A percentile compares a stretch with the other conserved stretches of the same genome.
These are phyloP conservation scores for Megalops cyprinoides DNA, from an alignment of 2,797 vertebrate genomes.

Conservation along the genomic window DNA sequence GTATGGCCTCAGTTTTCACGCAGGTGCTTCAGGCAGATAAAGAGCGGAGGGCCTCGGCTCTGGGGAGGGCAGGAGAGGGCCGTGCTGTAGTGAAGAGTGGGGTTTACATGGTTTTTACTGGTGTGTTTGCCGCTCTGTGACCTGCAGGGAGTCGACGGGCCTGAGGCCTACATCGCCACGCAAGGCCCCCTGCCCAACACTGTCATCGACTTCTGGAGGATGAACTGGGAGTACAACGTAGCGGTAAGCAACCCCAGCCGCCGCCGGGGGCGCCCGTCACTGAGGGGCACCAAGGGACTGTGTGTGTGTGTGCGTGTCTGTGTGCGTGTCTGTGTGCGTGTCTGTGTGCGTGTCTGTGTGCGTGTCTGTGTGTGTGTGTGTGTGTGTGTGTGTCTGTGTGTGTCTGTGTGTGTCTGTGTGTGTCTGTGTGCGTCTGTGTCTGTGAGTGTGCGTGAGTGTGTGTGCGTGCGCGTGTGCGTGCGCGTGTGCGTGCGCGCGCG, in stretches of 20 bases:
- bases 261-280: not conserved
- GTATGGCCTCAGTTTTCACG: not conserved
- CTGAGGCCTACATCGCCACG: slow-evolving; percentile 93
- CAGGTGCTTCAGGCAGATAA: too few species aligned
- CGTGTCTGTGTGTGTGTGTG: not conserved
- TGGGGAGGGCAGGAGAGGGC: not conserved
- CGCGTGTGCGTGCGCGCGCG: too few species aligned
- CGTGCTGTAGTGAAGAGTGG: not conserved
- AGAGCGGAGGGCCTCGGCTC: too few species aligned
- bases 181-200: slow-evolving; percentile 95
- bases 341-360: not conserved
- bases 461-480: too few species aligned
- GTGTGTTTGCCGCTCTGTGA: not conserved
- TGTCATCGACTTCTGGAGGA: slow-evolving; percentile 97
- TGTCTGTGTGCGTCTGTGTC: not conserved
- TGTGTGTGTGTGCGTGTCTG: not conserved
- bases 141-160: slow-evolving; percentile 87
- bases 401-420: not conserved
- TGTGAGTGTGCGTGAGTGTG: not conserved
- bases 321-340: not conserved
- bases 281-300: too few species aligned
- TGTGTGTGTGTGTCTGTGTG: too few species aligned
- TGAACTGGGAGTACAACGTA: slow-evolving; percentile 96
- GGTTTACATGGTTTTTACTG: not conserved
- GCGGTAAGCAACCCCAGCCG: slow-evolving; percentile 77